Percentiles rank a stretch among this genome's conserved stretches.
Conservation (phyloP, 2,888 invertebrate species). For the Acrobasis suavella region DNA sequence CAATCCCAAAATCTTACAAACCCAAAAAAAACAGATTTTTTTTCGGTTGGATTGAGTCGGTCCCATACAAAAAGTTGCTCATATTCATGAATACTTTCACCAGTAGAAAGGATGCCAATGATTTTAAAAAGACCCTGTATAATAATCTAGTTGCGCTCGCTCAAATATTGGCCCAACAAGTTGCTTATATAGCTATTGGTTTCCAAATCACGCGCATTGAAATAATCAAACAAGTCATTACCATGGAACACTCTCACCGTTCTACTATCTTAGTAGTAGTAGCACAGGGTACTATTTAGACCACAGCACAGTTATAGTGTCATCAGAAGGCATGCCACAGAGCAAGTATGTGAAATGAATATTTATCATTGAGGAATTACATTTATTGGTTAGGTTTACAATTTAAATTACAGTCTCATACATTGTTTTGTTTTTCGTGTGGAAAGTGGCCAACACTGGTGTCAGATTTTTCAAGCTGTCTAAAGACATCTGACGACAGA, state of each 20-base stretch:
- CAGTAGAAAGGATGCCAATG: too few relatives aligned
- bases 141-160: neutral
- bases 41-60: too few relatives aligned
- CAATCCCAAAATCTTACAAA: too few relatives aligned
- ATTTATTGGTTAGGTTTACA: neutral
- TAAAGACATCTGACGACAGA: too few relatives aligned
- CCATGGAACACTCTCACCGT: neutral
- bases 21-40: too few relatives aligned
- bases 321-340: conserved; percentile 13
- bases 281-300: neutral
- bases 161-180: conserved; percentile 4
- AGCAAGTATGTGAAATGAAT: neutral
- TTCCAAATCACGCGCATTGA: conserved; percentile 1
- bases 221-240: neutral
- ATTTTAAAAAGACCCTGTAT: too few relatives aligned
- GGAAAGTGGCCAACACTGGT: too few relatives aligned
- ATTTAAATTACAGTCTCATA: neutral
- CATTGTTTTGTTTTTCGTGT: too few relatives aligned
- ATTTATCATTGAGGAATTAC: neutral
- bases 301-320: conserved; percentile 6
- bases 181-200: neutral
- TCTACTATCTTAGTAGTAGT: conserved; percentile 1
- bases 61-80: too few relatives aligned
- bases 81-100: too few relatives aligned
- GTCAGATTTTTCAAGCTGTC: too few relatives aligned